phyloP scores from a whole-genome alignment of 1,140 invertebrate genomes.

The Psilanteris sp. region DNA sequence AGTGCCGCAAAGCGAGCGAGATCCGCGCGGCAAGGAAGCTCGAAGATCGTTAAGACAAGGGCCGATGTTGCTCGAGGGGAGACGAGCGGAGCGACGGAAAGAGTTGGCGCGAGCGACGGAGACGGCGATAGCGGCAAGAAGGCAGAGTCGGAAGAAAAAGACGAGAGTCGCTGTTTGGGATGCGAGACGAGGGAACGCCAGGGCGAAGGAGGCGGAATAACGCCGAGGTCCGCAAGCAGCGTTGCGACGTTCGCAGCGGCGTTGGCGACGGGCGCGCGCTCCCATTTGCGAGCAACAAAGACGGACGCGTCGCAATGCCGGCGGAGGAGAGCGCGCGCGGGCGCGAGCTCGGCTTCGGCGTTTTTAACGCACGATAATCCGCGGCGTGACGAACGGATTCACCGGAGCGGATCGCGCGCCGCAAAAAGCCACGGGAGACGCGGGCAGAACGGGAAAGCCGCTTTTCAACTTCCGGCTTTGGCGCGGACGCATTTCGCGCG shows the following conservation, averaged over 20 bases:
- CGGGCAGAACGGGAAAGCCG: too few species aligned
- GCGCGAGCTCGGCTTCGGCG: constrained; percentile 6
- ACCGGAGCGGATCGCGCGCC: constrained; percentile 20
- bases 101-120: too few species aligned
- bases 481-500: too few species aligned
- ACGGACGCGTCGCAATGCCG: constrained; percentile 1
- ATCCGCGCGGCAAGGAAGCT: constrained; percentile 7
- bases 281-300: constrained; percentile 37
- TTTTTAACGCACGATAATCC: constrained; percentile 56
- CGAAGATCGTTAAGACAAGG: constrained; percentile 24
- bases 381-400: constrained; percentile 46
- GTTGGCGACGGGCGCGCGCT: constrained; percentile 15
- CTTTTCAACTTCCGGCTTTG: too few species aligned
- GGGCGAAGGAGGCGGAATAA: background rate
- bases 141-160: constrained; percentile 40
- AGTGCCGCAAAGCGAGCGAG: constrained; percentile 3
- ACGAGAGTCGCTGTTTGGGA: constrained; percentile 23
- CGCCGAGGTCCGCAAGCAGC: constrained; percentile 12
- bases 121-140: background rate
- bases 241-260: constrained; percentile 29
- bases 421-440: too few species aligned
- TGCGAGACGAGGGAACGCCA: background rate
- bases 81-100: too few species aligned
- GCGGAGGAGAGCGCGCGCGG: constrained; percentile 2
- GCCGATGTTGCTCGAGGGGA: constrained; percentile 5